These are phyloP conservation scores for Unio pictorum DNA, from an alignment of 2,888 invertebrate genomes.

Conservation along the genomic window DNA sequence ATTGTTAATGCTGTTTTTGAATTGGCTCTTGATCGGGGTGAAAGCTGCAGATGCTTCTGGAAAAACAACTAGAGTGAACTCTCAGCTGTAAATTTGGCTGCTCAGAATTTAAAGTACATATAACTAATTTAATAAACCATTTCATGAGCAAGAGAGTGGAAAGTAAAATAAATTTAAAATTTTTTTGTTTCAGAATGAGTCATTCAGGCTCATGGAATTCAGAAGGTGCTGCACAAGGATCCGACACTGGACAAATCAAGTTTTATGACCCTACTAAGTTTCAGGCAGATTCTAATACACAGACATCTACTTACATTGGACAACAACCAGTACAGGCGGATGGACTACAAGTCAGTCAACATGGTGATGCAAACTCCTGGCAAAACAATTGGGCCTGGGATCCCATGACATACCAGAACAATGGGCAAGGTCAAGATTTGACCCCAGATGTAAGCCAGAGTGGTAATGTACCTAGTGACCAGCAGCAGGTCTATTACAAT, in stretches of 20 bases:
- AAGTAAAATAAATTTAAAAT: background rate
- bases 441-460: conserved; percentile 1
- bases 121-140: too few species aligned
- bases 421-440: background rate
- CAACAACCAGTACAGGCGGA: background rate
- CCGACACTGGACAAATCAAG: conserved; percentile 38
- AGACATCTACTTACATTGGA: background rate
- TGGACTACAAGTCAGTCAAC: background rate
- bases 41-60: too few species aligned
- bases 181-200: conserved; percentile 47
- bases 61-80: too few species aligned
- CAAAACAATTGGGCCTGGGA: conserved; percentile 20
- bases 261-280: conserved; percentile 58
- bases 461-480: background rate
- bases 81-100: too few species aligned
- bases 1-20: too few species aligned
- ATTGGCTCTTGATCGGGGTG: too few species aligned
- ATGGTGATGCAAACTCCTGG: conserved; percentile 1
- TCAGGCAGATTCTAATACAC: conserved; percentile 15
- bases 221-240: conserved; percentile 13
- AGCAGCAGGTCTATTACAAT: conserved; percentile 22
- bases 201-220: conserved; percentile 38
- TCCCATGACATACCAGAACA: conserved; percentile 1
- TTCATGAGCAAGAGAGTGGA: too few species aligned
- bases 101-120: too few species aligned